A percentile compares a stretch with the other conserved stretches of the same genome.
Conservation (phyloP, 2,888 invertebrate genomes). For the Scrobipalpa costella region DNA sequence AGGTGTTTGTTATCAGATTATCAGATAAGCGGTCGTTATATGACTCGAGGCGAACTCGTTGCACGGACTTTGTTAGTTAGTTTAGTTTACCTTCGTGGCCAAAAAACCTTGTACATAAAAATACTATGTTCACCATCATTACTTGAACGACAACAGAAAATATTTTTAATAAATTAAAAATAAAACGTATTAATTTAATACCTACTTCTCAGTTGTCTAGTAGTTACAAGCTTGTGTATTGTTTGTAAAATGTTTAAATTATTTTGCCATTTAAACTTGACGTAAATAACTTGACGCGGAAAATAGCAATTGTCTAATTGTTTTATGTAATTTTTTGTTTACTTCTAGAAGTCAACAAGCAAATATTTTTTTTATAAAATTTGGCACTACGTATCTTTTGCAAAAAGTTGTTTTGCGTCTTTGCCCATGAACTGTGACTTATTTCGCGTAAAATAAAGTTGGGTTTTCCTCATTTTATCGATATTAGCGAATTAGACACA, state of each 20-base stretch:
- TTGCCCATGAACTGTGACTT: not conserved
- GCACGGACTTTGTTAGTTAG: no score
- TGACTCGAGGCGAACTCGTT: not conserved
- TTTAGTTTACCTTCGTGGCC: no score
- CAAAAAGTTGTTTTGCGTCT: not conserved
- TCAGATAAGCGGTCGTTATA: not conserved
- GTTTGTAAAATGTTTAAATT: not conserved
- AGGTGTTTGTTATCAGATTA: constrained; percentile 5
- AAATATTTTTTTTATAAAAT: not conserved
- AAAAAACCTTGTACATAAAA: not conserved
- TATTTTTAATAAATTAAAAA: no score
- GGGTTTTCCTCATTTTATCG: no score
- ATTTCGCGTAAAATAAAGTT: not conserved
- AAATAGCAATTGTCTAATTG: constrained; percentile 1
- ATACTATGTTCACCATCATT: no score
- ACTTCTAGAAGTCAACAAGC: not conserved
- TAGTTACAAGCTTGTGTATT: not conserved
- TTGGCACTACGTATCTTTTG: not conserved
- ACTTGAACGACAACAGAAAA: no score
- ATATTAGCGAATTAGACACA: no score
- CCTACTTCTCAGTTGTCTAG: no score
- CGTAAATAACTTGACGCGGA: constrained; percentile 1
- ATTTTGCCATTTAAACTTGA: not conserved
- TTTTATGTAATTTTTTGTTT: not conserved
- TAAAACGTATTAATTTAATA: no score